Percentiles rank a stretch among this genome's conserved stretches.
Evolutionary conservation across 2,888 invertebrate species (phyloP).

Genomic region (Synergus japonicus): DNA sequence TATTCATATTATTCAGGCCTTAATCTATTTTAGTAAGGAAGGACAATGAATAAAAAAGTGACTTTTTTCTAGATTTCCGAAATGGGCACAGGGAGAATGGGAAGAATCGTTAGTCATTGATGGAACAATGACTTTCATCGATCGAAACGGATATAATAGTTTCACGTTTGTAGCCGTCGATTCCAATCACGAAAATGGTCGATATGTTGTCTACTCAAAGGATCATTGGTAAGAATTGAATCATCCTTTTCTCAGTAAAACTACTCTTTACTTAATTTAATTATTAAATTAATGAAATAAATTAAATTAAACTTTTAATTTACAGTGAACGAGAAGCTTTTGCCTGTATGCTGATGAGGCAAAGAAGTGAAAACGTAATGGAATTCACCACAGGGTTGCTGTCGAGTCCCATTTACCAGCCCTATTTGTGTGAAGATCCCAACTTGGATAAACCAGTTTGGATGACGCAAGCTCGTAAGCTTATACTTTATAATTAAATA

Average conservation of each 20-base stretch:
- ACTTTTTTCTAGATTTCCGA: slow-evolving; percentile 78
- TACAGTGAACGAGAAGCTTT: slow-evolving; percentile 81
- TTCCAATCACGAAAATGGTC: slow-evolving; percentile 74
- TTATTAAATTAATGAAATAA: background rate
- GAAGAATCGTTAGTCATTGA: slow-evolving; percentile 78
- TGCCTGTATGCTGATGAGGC: slow-evolving; percentile 81
- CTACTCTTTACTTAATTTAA: background rate
- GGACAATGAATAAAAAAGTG: background rate
- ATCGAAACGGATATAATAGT: slow-evolving; percentile 77
- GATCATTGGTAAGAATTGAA: slow-evolving; percentile 77
- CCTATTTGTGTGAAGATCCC: slow-evolving; percentile 77
- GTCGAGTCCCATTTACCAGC: slow-evolving; percentile 73
- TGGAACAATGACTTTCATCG: slow-evolving; percentile 77
- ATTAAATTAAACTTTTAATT: slow-evolving; percentile 51
- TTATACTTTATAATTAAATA: slow-evolving; percentile 43
- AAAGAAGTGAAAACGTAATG: slow-evolving; percentile 81
- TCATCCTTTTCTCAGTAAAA: background rate
- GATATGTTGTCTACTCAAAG: slow-evolving; percentile 77
- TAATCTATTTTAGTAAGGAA: slow-evolving; percentile 27
- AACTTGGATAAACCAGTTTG: slow-evolving; percentile 80
- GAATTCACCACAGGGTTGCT: slow-evolving; percentile 78
- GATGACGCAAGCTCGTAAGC: slow-evolving; percentile 83
- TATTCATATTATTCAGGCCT: slow-evolving; percentile 36
- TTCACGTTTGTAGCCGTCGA: slow-evolving; percentile 77
- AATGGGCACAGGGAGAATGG: slow-evolving; percentile 83